Conservation (phyloP, 2,113 vertebrate genomes). For the Neomonachus schauinslandi region DNA sequence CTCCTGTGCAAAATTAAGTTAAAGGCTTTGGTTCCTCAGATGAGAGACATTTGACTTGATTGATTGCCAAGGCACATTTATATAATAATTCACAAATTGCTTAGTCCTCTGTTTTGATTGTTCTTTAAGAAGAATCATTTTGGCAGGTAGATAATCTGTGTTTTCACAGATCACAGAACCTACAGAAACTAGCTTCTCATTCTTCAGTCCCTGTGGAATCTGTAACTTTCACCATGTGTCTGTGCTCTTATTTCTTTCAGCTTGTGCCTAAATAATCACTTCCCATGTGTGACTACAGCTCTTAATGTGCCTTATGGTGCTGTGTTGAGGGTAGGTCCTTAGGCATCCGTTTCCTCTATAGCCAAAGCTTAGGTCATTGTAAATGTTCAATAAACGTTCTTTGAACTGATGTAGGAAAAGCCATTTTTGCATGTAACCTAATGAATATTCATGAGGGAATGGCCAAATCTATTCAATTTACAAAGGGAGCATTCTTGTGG, state of each 20-base stretch:
- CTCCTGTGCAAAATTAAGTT: slow-evolving; percentile 3
- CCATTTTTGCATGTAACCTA: not conserved
- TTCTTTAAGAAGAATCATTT: not conserved
- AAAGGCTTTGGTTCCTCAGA: slow-evolving; percentile 7
- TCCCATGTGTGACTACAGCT: not conserved
- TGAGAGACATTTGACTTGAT: not conserved
- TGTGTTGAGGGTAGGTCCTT: not conserved
- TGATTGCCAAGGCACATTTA: slow-evolving; percentile 26
- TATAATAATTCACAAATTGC: not conserved
- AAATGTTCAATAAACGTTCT: not conserved
- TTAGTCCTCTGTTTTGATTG: not conserved
- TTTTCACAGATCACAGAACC: not conserved
- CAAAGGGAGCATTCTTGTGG: not conserved
- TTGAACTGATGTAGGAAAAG: slow-evolving; percentile 9
- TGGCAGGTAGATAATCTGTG: not conserved
- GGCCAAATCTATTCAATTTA: not conserved
- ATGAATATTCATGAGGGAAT: slow-evolving; percentile 15
- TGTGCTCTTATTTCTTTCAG: not conserved
- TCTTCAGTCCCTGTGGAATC: not conserved
- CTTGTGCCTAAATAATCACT: not conserved
- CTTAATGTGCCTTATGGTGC: not conserved
- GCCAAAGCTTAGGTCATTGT: not conserved
- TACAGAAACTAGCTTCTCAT: not conserved
- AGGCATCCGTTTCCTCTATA: not conserved
- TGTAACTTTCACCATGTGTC: not conserved